Conservation (phyloP, 2,888 invertebrate species). For the Tenthredo scrophulariae region DNA sequence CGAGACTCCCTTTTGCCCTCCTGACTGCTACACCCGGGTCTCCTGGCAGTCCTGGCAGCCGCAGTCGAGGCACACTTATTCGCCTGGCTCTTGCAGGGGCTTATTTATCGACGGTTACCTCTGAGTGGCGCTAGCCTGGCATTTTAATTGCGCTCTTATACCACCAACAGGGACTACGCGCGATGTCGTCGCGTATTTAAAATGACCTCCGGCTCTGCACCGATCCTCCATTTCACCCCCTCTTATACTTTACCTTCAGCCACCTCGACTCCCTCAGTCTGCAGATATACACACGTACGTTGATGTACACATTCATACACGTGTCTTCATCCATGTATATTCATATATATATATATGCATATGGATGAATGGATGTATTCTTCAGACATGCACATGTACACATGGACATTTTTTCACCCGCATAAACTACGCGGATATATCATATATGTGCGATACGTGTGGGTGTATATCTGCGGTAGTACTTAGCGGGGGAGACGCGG, state of each 20-base stretch:
- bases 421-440: background rate
- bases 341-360: background rate
- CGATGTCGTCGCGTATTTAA: constrained; percentile 66
- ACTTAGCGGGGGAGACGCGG: constrained; percentile 13
- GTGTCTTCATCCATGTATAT: background rate
- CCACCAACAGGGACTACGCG: constrained; percentile 66
- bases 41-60: constrained; percentile 28
- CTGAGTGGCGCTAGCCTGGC: constrained; percentile 78
- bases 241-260: constrained; percentile 12
- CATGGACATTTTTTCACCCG: background rate
- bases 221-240: background rate
- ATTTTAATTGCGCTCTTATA: constrained; percentile 78
- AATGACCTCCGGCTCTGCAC: constrained; percentile 67
- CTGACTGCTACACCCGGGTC: constrained; percentile 34
- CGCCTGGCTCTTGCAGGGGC: constrained; percentile 63
- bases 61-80: constrained; percentile 69
- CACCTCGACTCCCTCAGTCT: background rate
- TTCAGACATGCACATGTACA: background rate
- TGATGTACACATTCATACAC: background rate
- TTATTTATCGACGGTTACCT: constrained; percentile 77
- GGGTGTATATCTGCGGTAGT: constrained; percentile 9
- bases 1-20: constrained; percentile 40
- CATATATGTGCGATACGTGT: background rate
- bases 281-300: background rate
- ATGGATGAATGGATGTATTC: background rate